Conservation (phyloP, 2,113 vertebrate genomes). For the Podarcis cretensis region DNA sequence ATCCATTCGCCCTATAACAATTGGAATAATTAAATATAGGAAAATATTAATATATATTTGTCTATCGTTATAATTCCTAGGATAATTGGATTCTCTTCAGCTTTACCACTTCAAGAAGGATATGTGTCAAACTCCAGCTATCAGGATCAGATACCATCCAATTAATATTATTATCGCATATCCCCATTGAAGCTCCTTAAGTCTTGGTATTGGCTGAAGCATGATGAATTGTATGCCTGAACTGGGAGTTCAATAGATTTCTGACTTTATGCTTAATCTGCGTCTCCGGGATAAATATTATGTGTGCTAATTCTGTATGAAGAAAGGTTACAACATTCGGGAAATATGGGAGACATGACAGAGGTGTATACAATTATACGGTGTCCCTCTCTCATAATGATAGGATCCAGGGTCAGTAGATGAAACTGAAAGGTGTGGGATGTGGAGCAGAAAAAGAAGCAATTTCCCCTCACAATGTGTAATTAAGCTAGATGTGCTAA, state of each 20-base stretch:
- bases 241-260: neutral
- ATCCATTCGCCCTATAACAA: neutral
- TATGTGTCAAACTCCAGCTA: neutral
- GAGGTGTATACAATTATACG: no score
- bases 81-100: neutral
- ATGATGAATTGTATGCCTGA: conserved; percentile 12
- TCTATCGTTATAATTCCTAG: neutral
- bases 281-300: neutral
- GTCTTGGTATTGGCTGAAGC: neutral
- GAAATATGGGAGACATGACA: neutral
- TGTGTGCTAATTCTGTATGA: neutral
- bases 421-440: no score
- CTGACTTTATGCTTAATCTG: neutral
- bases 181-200: neutral
- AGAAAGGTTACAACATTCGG: neutral
- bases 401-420: no score
- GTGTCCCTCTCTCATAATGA: no score
- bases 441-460: no score
- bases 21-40: neutral
- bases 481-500: no score
- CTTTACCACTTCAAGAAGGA: neutral
- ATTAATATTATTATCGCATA: conserved; percentile 1
- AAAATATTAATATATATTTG: neutral
- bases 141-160: neutral
- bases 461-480: no score